A percentile compares a stretch with the other conserved stretches of the same genome.
These are phyloP conservation scores for Pristionchus maxplancki DNA, from an alignment of 2,888 invertebrate species.

Conservation along the genomic window DNA sequence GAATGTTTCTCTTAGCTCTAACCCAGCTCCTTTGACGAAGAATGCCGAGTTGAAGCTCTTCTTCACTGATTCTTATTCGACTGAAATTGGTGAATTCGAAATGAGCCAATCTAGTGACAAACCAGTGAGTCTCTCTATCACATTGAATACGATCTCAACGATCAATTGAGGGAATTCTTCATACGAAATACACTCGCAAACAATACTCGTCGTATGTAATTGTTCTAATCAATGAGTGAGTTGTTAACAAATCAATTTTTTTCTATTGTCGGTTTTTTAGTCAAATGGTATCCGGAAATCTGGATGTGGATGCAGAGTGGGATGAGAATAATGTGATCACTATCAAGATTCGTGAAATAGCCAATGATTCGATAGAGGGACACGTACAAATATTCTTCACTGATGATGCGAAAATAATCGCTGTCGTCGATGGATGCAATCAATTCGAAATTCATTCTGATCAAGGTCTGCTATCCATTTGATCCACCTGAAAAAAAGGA, in stretches of 20 bases:
- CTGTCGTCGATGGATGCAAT: neutral
- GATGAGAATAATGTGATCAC: neutral
- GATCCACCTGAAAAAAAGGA: too few species aligned
- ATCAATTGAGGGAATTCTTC: constrained; percentile 30
- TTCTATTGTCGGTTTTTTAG: neutral
- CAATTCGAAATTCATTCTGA: constrained; percentile 8
- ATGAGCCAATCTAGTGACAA: neutral
- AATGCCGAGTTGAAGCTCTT: neutral
- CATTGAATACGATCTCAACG: neutral
- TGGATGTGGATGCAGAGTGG: neutral
- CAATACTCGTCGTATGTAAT: neutral
- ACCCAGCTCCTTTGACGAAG: neutral
- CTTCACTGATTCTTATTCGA: neutral
- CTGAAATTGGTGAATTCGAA: neutral
- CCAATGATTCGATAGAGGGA: neutral
- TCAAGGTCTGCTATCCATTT: neutral
- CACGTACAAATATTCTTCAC: neutral
- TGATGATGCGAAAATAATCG: neutral
- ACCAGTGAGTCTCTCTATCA: neutral
- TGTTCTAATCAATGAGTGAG: neutral
- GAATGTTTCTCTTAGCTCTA: neutral
- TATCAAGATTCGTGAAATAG: neutral
- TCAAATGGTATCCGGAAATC: neutral
- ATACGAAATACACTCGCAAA: neutral
- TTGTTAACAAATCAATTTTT: neutral